A percentile compares a stretch with the other conserved stretches of the same genome.
Conservation (phyloP, 1,140 invertebrate species). For the Acromyrmex echinatior region DNA sequence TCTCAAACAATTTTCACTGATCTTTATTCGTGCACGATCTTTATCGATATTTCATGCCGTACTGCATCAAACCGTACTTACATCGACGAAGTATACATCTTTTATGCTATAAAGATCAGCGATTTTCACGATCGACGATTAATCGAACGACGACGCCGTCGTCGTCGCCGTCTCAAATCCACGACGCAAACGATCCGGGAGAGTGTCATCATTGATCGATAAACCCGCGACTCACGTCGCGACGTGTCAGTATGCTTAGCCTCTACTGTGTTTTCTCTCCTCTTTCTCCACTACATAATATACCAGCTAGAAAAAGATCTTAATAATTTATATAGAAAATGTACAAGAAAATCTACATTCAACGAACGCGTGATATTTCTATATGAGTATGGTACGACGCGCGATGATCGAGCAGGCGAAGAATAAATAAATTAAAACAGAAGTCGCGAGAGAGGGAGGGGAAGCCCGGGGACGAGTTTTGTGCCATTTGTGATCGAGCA, state of each 20-base stretch:
- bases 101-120: slow-evolving; percentile 23
- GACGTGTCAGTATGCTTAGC: slow-evolving; percentile 69
- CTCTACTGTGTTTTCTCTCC: slow-evolving; percentile 59
- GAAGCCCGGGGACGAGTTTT: slow-evolving; percentile 51
- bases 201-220: slow-evolving; percentile 55
- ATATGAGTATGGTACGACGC: slow-evolving; percentile 70
- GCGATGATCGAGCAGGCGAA: slow-evolving; percentile 66
- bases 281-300: slow-evolving; percentile 51
- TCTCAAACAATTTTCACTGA: slow-evolving; percentile 13
- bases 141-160: slow-evolving; percentile 18
- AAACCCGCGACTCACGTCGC: slow-evolving; percentile 48
- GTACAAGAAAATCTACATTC: slow-evolving; percentile 86
- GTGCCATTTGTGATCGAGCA: slow-evolving; percentile 54
- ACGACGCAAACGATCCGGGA: slow-evolving; percentile 50
- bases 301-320: slow-evolving; percentile 78
- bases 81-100: slow-evolving; percentile 4
- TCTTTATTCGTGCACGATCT: neutral
- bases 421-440: slow-evolving; percentile 77
- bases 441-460: slow-evolving; percentile 22
- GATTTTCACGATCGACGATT: slow-evolving; percentile 39
- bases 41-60: neutral
- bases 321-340: slow-evolving; percentile 86
- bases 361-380: slow-evolving; percentile 82
- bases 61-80: neutral
- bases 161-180: slow-evolving; percentile 28